Conservation (phyloP, 1,140 invertebrate genomes). For the Eurytemora carolleeae region DNA sequence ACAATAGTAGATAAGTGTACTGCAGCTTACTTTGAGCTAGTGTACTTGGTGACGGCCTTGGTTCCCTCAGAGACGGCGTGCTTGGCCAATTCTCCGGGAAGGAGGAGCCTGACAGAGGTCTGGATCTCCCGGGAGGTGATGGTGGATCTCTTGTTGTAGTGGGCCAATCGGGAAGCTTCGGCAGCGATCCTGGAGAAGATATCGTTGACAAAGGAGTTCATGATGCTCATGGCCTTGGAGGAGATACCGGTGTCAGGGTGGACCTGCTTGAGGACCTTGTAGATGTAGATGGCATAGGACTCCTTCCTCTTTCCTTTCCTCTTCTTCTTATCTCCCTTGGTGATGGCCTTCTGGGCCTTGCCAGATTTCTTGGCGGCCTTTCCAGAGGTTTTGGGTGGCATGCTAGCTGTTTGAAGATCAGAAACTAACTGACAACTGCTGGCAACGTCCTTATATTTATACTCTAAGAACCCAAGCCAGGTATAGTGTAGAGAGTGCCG, state of each 20-base stretch:
- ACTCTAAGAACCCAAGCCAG: too few species aligned
- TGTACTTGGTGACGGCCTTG: conserved; percentile 38
- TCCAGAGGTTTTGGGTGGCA: conserved; percentile 22
- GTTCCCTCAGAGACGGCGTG: conserved; percentile 38
- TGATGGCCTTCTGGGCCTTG: conserved; percentile 22
- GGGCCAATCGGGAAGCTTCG: conserved; percentile 42
- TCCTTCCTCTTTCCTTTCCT: conserved; percentile 33
- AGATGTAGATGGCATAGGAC: conserved; percentile 46
- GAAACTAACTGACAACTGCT: too few species aligned
- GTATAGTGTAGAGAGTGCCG: too few species aligned
- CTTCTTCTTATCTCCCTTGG: conserved; percentile 16
- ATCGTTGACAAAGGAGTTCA: conserved; percentile 39
- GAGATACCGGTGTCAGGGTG: conserved; percentile 46
- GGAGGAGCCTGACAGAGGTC: conserved; percentile 8
- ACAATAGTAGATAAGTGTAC: too few species aligned
- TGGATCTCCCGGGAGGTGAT: conserved; percentile 31
- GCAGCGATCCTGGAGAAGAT: conserved; percentile 44
- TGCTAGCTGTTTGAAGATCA: too few species aligned
- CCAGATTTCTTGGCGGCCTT: conserved; percentile 24
- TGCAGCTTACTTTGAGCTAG: conserved; percentile 33
- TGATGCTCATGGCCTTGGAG: conserved; percentile 31
- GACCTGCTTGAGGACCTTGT: conserved; percentile 47
- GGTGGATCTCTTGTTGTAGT: conserved; percentile 45
- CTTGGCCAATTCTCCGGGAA: conserved; percentile 28
- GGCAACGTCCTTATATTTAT: too few species aligned